These are phyloP conservation scores for Tipula unca DNA, from an alignment of 2,888 invertebrate species.

Conservation along the genomic window DNA sequence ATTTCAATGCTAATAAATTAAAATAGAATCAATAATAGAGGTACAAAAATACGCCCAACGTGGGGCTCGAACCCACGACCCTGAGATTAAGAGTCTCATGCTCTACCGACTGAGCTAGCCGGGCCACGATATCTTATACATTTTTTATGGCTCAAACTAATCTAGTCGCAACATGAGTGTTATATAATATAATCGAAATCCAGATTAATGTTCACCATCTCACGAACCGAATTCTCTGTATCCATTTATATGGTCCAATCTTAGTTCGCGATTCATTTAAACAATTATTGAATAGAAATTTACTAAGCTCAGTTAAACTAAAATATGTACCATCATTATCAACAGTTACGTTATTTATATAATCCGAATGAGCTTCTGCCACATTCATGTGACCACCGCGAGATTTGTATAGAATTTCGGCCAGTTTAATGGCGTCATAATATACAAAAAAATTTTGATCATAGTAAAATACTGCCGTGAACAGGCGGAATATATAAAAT, in stretches of 20 bases:
- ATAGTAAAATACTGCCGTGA: background rate
- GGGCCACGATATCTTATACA: too few relatives aligned
- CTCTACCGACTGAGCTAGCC: slow-evolving; percentile 36
- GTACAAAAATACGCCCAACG: slow-evolving; percentile 31
- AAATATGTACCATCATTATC: background rate
- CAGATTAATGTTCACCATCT: too few relatives aligned
- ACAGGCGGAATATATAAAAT: background rate
- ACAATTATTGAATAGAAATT: slow-evolving; percentile 21
- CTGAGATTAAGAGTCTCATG: slow-evolving; percentile 36
- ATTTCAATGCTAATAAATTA: too few relatives aligned
- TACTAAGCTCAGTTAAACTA: background rate
- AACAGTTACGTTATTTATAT: background rate
- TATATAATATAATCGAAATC: too few relatives aligned
- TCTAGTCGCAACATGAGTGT: too few relatives aligned
- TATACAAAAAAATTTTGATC: background rate
- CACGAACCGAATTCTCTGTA: too few relatives aligned
- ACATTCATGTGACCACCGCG: slow-evolving; percentile 30
- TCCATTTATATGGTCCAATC: slow-evolving; percentile 31
- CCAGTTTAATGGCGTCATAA: slow-evolving; percentile 22
- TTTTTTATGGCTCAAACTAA: too few relatives aligned
- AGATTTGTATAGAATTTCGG: slow-evolving; percentile 32
- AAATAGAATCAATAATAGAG: too few relatives aligned
- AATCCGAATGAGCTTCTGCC: background rate
- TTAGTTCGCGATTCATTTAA: slow-evolving; percentile 24
- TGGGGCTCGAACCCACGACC: slow-evolving; percentile 36